Base-by-base conservation (phyloP, 2,888 invertebrate species). In the Leptogaster cylindrica region DNA sequence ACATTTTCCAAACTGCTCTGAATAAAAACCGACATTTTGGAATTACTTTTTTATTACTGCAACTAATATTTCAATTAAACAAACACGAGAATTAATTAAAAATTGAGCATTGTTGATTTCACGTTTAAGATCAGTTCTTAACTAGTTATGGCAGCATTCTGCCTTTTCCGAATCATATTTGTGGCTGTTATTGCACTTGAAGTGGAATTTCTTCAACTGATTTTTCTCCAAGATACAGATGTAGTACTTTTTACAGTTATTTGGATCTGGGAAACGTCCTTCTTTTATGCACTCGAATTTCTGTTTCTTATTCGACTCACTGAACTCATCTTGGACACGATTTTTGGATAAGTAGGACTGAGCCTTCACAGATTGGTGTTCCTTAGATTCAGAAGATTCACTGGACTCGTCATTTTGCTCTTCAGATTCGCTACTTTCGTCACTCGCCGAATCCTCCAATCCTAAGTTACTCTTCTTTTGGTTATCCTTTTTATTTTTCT, bases 231-330 rank as follows among this genome's bases (percentile, higher is more conserved):
- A 70, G 6, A 36, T 39, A 20, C 74, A 74, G 2, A 66, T 70
- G 48, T 71, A 72, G 25, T 73, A 74, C 68, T 72, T 73, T 2
- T 65, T 44, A 41, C 71, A 72, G 36, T 73, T 72, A 14, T 48
- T 61, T 3, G 36, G 31, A 66, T 72, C 68, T 8, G 71, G 58
- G 31, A 72, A 73, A 2, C 41, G 64, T 2, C 73, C 73, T 6
- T 70, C 68, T 10, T 66, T 63, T 7, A 39, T 8, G 20, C 73
- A 74, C 10, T 55, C 46, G 33, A 73, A 72, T 6, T 66, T 61
- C 4, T 31, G 27, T 14, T 41, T 65, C 20, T 20, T 46, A 7
- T 18, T 14, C 23, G 69, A 48, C 3, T 25, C 61, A 0, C 27
- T 31, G 1, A 46, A 65, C 0, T 61, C n/a, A n/a, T n/a, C n/a